Conservation (phyloP, 2,113 vertebrate genomes). For the Lepus europaeus region DNA sequence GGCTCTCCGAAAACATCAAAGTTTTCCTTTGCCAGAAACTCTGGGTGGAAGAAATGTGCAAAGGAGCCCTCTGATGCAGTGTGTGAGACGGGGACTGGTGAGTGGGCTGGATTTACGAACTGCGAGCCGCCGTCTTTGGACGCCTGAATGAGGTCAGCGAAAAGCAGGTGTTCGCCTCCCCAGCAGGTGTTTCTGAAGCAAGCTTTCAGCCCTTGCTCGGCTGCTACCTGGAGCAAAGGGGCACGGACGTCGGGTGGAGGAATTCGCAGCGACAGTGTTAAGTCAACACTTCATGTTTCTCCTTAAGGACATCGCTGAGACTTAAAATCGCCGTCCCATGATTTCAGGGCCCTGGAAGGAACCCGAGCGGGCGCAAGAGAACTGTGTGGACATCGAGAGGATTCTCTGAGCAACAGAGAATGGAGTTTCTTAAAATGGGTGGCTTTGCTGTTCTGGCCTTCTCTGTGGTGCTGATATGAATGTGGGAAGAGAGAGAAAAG, state of each 20-base stretch:
- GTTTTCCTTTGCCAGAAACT: constrained; percentile 29
- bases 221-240: constrained; percentile 1
- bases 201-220: neutral
- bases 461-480: neutral
- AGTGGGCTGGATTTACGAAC: constrained; percentile 67
- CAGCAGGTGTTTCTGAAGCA: constrained; percentile 53
- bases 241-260: neutral
- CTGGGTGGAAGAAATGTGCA: neutral
- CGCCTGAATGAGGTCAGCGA: neutral
- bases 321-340: neutral
- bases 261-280: neutral
- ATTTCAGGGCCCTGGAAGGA: constrained; percentile 25
- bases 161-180: constrained; percentile 38
- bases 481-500: neutral
- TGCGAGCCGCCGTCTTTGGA: neutral
- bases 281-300: constrained; percentile 13
- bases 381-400: neutral
- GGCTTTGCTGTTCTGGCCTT: neutral
- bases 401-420: neutral
- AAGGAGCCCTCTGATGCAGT: constrained; percentile 18
- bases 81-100: neutral
- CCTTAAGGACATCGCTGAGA: constrained; percentile 50
- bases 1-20: constrained; percentile 51
- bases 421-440: neutral
- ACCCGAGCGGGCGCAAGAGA: neutral